Percentiles rank a stretch among this genome's conserved stretches.
These are phyloP conservation scores for Oedothorax gibbosus DNA, from an alignment of 1,140 invertebrate species.

Conservation along the genomic window DNA sequence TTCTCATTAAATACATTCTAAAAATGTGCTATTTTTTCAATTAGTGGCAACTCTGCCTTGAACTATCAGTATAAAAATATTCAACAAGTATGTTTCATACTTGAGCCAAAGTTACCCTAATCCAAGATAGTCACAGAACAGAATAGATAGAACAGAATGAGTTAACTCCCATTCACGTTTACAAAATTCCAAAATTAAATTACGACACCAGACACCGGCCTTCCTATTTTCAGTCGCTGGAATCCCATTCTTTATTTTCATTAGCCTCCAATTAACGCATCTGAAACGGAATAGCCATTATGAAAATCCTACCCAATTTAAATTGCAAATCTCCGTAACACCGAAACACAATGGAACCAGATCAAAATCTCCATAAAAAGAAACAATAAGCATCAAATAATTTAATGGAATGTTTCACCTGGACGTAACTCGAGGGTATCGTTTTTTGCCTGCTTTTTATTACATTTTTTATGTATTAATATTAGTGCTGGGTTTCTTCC, in stretches of 20 bases:
- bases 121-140: no score
- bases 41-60: no score
- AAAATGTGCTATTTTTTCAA: no score
- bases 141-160: no score
- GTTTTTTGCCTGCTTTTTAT: neutral
- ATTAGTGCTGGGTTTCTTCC: slow-evolving; percentile 10
- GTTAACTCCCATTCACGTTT: no score
- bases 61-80: no score
- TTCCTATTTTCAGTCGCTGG: neutral
- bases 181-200: no score
- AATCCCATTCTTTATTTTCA: neutral
- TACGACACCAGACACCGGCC: neutral
- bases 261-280: slow-evolving; percentile 28
- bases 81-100: no score
- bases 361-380: neutral
- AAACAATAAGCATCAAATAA: slow-evolving; percentile 26
- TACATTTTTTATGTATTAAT: slow-evolving; percentile 3
- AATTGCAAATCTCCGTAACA: slow-evolving; percentile 21
- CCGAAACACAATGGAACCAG: slow-evolving; percentile 13
- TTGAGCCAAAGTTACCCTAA: no score
- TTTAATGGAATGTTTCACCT: slow-evolving; percentile 35
- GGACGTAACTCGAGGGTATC: neutral
- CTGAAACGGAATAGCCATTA: slow-evolving; percentile 39
- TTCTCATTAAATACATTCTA: no score
- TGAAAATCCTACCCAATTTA: slow-evolving; percentile 17